These are phyloP conservation scores for Nanger granti DNA, from an alignment of 2,113 vertebrate genomes.

Conservation along the genomic window DNA sequence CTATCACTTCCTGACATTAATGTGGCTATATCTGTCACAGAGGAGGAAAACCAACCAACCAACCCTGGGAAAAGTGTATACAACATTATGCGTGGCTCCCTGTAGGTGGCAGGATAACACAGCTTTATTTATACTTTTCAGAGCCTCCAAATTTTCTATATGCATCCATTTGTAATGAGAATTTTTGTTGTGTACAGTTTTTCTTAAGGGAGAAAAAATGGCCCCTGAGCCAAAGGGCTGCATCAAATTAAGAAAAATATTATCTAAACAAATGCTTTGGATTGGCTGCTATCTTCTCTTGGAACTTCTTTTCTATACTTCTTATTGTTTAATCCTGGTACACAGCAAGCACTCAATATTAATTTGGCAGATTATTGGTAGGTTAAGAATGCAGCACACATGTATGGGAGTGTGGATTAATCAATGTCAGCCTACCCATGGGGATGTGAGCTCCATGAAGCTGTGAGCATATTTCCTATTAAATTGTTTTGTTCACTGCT, in stretches of 20 bases:
- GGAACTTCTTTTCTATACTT: background rate
- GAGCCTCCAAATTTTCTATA: conserved; percentile 1
- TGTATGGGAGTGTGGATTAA: background rate
- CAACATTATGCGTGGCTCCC: conserved; percentile 21
- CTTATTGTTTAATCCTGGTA: background rate
- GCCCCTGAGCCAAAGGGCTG: background rate
- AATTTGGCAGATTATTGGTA: background rate
- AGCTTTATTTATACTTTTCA: conserved; percentile 29
- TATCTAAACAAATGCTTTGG: background rate
- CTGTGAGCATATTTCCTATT: background rate
- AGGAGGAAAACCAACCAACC: background rate
- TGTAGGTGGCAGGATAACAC: conserved; percentile 50
- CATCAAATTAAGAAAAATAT: background rate
- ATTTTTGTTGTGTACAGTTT: background rate
- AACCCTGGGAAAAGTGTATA: background rate
- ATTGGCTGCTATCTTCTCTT: background rate
- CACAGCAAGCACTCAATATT: background rate
- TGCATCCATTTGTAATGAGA: background rate
- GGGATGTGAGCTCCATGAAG: background rate
- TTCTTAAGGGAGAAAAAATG: background rate
- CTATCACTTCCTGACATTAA: background rate
- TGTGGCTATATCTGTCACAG: background rate
- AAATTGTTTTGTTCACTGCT: background rate
- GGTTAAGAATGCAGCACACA: background rate
- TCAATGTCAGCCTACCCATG: background rate